These are phyloP conservation scores for Sciaenops ocellatus DNA, from an alignment of 2,797 vertebrate genomes.

Conservation along the genomic window DNA sequence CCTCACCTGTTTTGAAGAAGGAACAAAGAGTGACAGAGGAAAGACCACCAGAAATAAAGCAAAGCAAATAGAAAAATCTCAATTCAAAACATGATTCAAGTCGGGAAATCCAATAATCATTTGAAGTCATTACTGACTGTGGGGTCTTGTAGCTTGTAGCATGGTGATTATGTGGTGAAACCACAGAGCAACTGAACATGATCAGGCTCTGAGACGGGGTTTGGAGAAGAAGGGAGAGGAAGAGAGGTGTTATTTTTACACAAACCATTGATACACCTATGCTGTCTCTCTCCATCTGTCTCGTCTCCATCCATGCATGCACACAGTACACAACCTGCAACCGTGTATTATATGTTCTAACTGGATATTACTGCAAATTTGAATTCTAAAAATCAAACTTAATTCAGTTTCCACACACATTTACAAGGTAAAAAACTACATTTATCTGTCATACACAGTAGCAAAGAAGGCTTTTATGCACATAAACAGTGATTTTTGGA, in stretches of 20 bases:
- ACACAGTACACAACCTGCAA: background rate
- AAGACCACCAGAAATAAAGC: background rate
- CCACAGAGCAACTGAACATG: conserved; percentile 1
- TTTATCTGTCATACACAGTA: background rate
- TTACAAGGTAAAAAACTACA: background rate
- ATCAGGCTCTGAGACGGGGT: background rate
- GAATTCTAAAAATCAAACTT: too few species aligned
- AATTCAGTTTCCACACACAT: too few species aligned
- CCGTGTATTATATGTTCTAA: background rate
- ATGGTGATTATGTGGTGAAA: background rate
- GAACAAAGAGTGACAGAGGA: background rate
- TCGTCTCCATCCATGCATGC: background rate
- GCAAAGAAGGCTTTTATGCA: background rate
- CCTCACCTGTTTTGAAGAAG: background rate
- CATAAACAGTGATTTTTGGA: background rate
- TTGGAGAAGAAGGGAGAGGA: background rate
- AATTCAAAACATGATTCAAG: background rate
- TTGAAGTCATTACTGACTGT: background rate
- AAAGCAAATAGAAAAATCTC: background rate
- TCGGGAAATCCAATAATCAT: background rate
- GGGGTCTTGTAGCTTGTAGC: background rate
- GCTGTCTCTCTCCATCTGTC: background rate
- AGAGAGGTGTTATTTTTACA: conserved; percentile 8
- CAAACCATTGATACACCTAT: background rate
- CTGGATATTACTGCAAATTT: background rate